Evolutionary conservation across 2,113 vertebrate genomes (phyloP).

Genomic region (Phocoena sinus): DNA sequence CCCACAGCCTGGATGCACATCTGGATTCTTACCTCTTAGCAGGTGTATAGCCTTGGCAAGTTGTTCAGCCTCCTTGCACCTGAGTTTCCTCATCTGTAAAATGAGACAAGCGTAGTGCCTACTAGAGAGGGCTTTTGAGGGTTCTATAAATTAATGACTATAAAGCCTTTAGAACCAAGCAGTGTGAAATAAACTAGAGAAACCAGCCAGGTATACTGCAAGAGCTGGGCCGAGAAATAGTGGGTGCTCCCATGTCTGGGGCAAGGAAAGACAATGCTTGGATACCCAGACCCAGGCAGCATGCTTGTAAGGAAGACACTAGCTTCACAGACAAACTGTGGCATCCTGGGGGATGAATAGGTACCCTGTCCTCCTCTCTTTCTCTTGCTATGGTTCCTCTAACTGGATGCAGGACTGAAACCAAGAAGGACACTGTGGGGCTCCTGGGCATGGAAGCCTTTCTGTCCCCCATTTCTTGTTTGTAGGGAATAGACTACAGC

Average conservation of each 20-base stretch:
- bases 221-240: accelerated
- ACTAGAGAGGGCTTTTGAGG: neutral
- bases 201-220: accelerated
- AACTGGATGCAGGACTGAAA: too few species aligned
- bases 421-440: too few species aligned
- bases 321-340: accelerated
- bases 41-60: neutral
- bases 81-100: neutral
- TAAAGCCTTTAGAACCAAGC: neutral
- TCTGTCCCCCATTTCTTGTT: too few species aligned
- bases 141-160: neutral
- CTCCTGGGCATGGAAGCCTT: too few species aligned
- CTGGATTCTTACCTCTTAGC: neutral
- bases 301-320: accelerated
- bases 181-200: neutral
- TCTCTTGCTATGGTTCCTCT: neutral
- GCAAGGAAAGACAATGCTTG: accelerated
- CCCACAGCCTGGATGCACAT: accelerated
- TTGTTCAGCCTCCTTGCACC: neutral
- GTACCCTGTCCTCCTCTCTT: too few species aligned
- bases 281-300: neutral
- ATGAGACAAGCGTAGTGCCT: too few species aligned
- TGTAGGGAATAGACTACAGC: too few species aligned
- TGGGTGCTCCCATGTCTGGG: accelerated
- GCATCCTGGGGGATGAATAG: accelerated